A percentile compares a stretch with the other conserved stretches of the same genome.
Conservation (phyloP, 2,113 vertebrate species). For the Heterotilapia buettikoferi region DNA sequence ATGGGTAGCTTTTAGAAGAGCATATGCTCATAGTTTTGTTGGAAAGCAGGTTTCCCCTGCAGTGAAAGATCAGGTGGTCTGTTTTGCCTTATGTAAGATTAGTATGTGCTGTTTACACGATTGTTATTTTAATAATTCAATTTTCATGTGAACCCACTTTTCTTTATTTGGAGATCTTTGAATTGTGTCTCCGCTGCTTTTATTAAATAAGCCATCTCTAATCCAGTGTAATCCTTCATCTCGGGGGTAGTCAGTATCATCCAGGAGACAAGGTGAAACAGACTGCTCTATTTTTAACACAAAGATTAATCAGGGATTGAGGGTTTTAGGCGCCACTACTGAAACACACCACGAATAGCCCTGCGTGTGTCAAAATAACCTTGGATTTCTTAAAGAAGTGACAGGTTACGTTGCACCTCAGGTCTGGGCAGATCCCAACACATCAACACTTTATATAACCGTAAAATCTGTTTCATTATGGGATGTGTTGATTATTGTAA, state of each 20-base stretch:
- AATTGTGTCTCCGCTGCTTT: constrained; percentile 12
- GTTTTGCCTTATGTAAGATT: constrained; percentile 31
- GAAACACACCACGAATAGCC: constrained; percentile 45
- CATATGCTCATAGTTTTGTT: background rate
- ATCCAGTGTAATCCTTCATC: constrained; percentile 48
- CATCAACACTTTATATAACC: background rate
- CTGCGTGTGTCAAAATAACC: constrained; percentile 16
- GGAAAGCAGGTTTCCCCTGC: background rate
- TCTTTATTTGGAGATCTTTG: constrained; percentile 6
- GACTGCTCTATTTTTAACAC: constrained; percentile 63
- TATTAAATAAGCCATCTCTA: constrained; percentile 55
- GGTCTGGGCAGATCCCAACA: background rate
- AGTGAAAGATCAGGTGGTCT: background rate
- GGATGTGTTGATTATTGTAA: background rate
- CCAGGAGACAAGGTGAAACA: constrained; percentile 49
- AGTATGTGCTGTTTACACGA: constrained; percentile 21
- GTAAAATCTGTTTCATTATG: background rate
- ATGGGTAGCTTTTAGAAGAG: background rate
- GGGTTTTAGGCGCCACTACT: constrained; percentile 47
- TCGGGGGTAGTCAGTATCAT: constrained; percentile 20
- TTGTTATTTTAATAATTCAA: background rate
- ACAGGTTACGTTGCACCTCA: background rate
- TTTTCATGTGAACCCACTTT: background rate
- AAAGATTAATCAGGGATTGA: constrained; percentile 69
- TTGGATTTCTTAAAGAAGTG: background rate